Evolutionary conservation across 2,888 invertebrate species (phyloP), one percentile per base, ranked within the genome.

Genomic region (Ophioninae sp.): DNA sequence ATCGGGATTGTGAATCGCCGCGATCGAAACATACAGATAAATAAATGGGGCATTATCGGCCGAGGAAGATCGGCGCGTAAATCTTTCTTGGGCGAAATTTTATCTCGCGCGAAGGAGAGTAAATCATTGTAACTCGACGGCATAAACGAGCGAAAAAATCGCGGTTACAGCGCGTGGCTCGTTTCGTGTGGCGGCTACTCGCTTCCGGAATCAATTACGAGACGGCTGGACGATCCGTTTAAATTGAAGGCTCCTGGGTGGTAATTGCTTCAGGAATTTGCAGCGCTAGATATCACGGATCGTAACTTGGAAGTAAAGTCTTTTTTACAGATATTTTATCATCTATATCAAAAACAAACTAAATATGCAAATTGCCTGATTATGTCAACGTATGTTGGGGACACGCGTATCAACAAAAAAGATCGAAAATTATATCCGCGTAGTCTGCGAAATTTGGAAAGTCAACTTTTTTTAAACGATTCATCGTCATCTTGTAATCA

Each of bases 1-100:
- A 68, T 61, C 74, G 61, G 20, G 50, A 67, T 68, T n/a, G 70
- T 20, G 56, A 62, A 77, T 74, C 75, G 67, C 76, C 50, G 64
- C 79, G 86, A 86, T 86, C 86, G 74, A 79, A 82, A 78, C 69
- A 79, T 67, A 61, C 44, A 86, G 86, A 86, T 86, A 85, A 83
- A 85, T 76, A 79, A 83, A 85, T 83, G 59, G 72, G 80, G 70
- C 83, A 76, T 77, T 86, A 86, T 86, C 86, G 69, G 57, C 67
- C 56, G 23, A 17, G 30, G 50, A 37, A 81, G 77, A 86, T 86
- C 86, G 68, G 37, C 57, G 62, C 74, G 76, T 88, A 88, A 88
- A 88, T 88, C 85, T 79, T 50, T 76, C 7, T 17, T 8, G 57
- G 8, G 65, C 41, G 64, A 82, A 82, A 81, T 81, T 84, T 73